Conservation (phyloP, 2,888 invertebrate genomes). For the Gasteruption jaculator region DNA sequence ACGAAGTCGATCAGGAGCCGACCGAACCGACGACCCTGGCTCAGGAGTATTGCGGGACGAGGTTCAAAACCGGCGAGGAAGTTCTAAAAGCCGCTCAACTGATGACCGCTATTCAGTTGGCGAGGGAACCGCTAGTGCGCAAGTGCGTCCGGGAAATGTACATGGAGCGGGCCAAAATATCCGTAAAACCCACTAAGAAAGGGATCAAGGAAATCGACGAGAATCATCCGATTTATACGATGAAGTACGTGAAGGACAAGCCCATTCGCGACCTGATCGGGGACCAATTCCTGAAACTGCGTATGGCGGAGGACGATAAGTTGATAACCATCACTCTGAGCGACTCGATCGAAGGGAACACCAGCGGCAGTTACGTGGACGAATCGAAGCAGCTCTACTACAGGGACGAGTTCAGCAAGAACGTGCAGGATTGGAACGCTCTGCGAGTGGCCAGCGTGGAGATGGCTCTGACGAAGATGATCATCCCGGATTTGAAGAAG, state of each 20-base stretch:
- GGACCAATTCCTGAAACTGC: conserved; percentile 84
- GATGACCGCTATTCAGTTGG: conserved; percentile 92
- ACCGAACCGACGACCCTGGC: conserved; percentile 79
- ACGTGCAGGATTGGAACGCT: conserved; percentile 94
- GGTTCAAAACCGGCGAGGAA: conserved; percentile 63
- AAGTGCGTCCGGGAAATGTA: conserved; percentile 81
- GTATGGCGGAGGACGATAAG: conserved; percentile 78
- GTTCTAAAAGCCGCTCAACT: conserved; percentile 86
- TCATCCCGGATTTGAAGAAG: conserved; percentile 84
- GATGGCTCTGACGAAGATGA: conserved; percentile 78
- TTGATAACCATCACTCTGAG: conserved; percentile 69
- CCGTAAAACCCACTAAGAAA: conserved; percentile 79
- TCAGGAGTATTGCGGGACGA: conserved; percentile 59
- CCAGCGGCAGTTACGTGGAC: conserved; percentile 73
- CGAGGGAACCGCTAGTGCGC: conserved; percentile 85
- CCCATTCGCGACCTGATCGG: conserved; percentile 83
- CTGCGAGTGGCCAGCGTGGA: conserved; percentile 84
- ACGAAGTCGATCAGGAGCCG: conserved; percentile 91
- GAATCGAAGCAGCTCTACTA: conserved; percentile 85
- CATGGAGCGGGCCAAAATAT: conserved; percentile 82
- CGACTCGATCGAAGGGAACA: conserved; percentile 75
- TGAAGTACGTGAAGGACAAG: conserved; percentile 91
- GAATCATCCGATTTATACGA: conserved; percentile 77
- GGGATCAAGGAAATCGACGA: conserved; percentile 96
- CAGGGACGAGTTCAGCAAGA: conserved; percentile 90